Conservation (phyloP, 2,888 invertebrate species). For the Azorinus chamasolen region DNA sequence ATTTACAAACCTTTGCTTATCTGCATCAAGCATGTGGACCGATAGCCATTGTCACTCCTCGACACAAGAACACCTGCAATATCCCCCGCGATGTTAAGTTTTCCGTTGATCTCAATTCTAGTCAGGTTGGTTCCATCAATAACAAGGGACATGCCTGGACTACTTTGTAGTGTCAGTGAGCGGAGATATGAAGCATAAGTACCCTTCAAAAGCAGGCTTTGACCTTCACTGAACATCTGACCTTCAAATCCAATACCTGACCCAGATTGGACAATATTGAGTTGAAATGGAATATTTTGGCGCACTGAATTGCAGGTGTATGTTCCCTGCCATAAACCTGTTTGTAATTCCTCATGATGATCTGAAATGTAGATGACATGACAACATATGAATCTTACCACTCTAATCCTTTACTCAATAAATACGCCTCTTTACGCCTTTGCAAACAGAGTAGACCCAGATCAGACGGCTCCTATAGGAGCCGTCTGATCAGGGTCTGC, state of each 20-base stretch:
- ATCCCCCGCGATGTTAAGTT: constrained; percentile 16
- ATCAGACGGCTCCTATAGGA: too few relatives aligned
- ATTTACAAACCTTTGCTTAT: background rate
- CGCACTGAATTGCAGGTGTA: constrained; percentile 44
- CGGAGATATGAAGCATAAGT: constrained; percentile 34
- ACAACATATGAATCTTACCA: too few relatives aligned
- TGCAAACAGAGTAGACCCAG: too few relatives aligned
- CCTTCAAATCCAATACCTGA: constrained; percentile 38
- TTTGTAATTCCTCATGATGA: constrained; percentile 27
- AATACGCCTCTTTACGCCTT: too few relatives aligned
- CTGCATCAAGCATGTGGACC: too few relatives aligned
- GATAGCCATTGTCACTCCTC: too few relatives aligned
- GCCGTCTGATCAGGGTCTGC: too few relatives aligned
- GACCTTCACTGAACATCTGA: constrained; percentile 21
- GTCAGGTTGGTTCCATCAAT: constrained; percentile 42
- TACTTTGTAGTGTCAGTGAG: constrained; percentile 40
- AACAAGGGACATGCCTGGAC: constrained; percentile 3
- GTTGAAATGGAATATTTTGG: constrained; percentile 13
- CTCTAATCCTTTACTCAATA: too few relatives aligned
- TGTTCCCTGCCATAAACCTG: constrained; percentile 53
- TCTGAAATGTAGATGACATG: constrained; percentile 32
- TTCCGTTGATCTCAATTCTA: constrained; percentile 49
- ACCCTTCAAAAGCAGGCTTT: constrained; percentile 41
- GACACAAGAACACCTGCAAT: constrained; percentile 40
- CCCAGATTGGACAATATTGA: constrained; percentile 47